Evolutionary conservation across 2,113 vertebrate genomes (phyloP).

Genomic region (Plecturocebus donacophilus): DNA sequence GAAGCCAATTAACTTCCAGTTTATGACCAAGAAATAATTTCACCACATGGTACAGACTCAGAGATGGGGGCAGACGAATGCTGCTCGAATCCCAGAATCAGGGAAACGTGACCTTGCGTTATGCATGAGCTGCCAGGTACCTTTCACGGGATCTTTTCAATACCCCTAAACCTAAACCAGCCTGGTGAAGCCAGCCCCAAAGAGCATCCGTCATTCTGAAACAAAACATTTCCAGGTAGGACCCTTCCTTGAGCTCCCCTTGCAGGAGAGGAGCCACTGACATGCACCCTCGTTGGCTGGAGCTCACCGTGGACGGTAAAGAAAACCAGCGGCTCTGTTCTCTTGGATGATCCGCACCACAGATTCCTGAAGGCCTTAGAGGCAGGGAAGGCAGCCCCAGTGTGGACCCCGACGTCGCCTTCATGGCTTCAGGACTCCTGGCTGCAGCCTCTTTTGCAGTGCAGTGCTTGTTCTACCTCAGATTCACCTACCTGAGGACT

Average conservation of each 20-base stretch:
- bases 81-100: neutral
- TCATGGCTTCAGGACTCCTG: fast-evolving
- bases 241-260: neutral
- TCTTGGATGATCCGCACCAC: fast-evolving
- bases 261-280: no score
- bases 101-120: fast-evolving
- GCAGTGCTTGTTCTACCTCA: fast-evolving
- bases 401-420: fast-evolving
- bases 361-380: neutral
- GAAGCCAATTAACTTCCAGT: neutral
- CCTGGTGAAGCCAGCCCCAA: neutral
- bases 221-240: neutral
- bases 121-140: fast-evolving
- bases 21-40: neutral
- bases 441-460: neutral
- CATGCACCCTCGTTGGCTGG: fast-evolving
- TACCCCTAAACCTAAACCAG: fast-evolving
- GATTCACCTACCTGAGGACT: no score
- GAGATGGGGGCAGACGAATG: neutral
- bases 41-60: neutral
- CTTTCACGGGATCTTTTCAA: fast-evolving
- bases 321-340: fast-evolving
- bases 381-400: fast-evolving
- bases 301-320: fast-evolving
- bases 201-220: neutral